Evolutionary conservation across 92 coral and sea anemone genomes (phyloP), one percentile per base, ranked within the genome.

Genomic region (Meandrina meandrites): DNA sequence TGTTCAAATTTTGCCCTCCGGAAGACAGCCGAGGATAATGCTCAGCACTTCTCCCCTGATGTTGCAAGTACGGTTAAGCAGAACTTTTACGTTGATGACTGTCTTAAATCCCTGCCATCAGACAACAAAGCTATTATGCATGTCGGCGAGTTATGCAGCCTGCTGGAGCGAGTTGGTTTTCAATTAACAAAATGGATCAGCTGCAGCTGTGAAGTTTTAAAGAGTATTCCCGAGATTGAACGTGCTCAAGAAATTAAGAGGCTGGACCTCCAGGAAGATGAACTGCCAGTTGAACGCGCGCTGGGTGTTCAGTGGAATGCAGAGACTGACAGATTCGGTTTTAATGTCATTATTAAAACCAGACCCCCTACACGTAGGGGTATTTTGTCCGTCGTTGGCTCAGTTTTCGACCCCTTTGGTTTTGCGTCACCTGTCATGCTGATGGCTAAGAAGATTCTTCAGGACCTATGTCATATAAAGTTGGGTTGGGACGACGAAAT

Each of bases 91-190:
- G 27, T 57, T 4, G 88, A 85, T 8, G 88, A 85, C 75, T 85
- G 88, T 75, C 67, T 76, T 1, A 85, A 85, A 69, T 85, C 88
- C 3, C 30, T 81, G 85, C 50, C 57, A 22, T 48, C 85, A 56
- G 72, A 40, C 6, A 12, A 4, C n/a, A 78, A 81, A 6, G 85
- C 85, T 30, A 6, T 81, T 28, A 8, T 15, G 9, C 85, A 48
- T 16, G 85, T 81, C 57, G 28, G 36, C 30, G 73, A 81, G 24
- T 66, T 57, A 48, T 53, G 22, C 24, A 27, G 27, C 21, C 60
- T 83, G 36, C 36, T 84, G 30, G 21, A 47, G 81, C 58, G 73
- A 56, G 88, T 88, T 48, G 91, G 91, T 17, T 88, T 88, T 47
- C 50, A 58, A 1, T 31, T 83, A 85, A 85, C n/a, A n/a, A n/a